Conservation (phyloP, 2,797 vertebrate species). For the Gila robusta region DNA sequence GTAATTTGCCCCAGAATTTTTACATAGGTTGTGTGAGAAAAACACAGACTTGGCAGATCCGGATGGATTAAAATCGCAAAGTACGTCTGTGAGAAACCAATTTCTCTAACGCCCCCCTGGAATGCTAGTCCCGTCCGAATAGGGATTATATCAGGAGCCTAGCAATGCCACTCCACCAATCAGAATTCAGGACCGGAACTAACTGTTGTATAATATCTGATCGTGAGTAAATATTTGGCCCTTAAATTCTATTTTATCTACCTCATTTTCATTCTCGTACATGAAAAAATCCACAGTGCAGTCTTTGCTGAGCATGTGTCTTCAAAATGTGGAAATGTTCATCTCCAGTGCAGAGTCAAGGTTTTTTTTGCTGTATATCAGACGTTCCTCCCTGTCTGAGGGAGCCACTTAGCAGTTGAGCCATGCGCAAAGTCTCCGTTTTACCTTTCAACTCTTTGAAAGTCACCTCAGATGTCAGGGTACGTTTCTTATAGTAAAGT, state of each 20-base stretch:
- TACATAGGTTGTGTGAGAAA: too few relatives aligned
- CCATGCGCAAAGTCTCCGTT: conserved; percentile 45
- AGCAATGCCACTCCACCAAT: background rate
- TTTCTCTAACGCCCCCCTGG: too few relatives aligned
- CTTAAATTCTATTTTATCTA: background rate
- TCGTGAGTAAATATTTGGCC: background rate
- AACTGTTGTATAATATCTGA: background rate
- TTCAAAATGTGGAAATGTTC: conserved; percentile 35
- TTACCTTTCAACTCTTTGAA: conserved; percentile 63
- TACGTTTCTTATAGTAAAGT: conserved; percentile 44
- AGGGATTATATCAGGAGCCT: background rate
- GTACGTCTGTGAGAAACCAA: too few relatives aligned
- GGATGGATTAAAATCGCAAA: too few relatives aligned
- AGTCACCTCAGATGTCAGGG: conserved; percentile 62
- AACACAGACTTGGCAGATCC: too few relatives aligned
- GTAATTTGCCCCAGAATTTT: too few relatives aligned
- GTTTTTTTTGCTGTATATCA: conserved; percentile 38
- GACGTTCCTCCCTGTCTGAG: conserved; percentile 42
- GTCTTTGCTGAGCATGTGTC: conserved; percentile 7
- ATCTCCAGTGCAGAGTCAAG: conserved; percentile 32
- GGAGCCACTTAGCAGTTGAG: conserved; percentile 58
- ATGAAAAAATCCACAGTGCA: background rate
- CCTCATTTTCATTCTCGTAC: background rate
- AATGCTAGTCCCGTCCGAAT: too few relatives aligned
- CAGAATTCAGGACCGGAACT: background rate